phyloP scores from a whole-genome alignment of 2,113 vertebrate genomes.

The Macquaria ambigua region DNA sequence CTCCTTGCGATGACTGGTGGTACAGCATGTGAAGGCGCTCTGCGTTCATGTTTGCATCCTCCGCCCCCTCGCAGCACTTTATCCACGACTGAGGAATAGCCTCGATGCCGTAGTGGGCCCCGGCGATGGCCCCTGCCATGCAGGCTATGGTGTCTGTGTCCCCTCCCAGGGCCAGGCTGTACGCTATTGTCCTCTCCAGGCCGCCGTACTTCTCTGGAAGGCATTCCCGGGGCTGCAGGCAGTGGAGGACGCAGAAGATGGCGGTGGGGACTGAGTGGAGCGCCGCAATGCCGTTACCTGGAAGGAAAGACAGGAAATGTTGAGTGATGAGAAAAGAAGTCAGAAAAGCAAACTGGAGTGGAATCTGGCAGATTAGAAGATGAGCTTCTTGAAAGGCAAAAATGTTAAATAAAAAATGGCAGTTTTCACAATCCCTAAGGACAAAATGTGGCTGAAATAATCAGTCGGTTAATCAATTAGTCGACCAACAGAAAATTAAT shows the following conservation, averaged over 20 bases:
- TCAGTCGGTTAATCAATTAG: not conserved
- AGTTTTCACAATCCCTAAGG: not conserved
- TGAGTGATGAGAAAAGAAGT: not conserved
- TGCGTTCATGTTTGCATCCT: conserved; percentile 90
- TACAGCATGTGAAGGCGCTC: conserved; percentile 88
- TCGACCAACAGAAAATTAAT: too few species aligned
- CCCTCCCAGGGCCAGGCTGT: conserved; percentile 95
- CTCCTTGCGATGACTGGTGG: conserved; percentile 64
- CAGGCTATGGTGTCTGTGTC: conserved; percentile 99
- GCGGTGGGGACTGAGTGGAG: conserved; percentile 97
- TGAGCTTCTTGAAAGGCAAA: not conserved
- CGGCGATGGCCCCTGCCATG: conserved; percentile 98
- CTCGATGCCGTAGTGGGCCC: conserved; percentile 94
- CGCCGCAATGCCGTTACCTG: conserved; percentile 95
- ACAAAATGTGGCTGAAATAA: not conserved
- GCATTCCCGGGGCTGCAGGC: conserved; percentile 90
- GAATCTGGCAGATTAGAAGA: not conserved
- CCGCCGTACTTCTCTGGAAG: conserved; percentile 89
- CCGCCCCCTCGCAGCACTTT: conserved; percentile 91
- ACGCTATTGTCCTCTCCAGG: conserved; percentile 94
- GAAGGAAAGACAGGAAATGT: not conserved
- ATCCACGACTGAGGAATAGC: conserved; percentile 91
- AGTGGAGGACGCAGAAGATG: conserved; percentile 96
- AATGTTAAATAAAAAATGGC: not conserved
- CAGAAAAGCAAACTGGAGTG: not conserved